Evolutionary conservation across 2,113 vertebrate genomes (phyloP).

Genomic region (Trachemys scripta): DNA sequence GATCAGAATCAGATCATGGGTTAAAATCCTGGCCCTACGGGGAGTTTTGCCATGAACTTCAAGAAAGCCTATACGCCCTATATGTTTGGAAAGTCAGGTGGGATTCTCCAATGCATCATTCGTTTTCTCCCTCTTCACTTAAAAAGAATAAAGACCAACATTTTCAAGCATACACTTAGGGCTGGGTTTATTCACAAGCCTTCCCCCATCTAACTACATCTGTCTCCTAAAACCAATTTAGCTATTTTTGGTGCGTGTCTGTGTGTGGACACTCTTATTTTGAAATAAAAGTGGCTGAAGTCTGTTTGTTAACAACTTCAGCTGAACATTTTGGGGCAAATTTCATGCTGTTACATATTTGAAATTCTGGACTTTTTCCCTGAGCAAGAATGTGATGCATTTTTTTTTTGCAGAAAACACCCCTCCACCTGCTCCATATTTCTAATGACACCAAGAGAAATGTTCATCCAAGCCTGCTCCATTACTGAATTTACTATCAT

Average conservation of each 20-base stretch:
- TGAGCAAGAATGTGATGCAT: background rate
- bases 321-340: background rate
- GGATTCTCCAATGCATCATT: rapidly evolving
- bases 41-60: background rate
- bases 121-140: background rate
- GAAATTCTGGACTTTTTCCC: background rate
- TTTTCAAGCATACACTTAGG: background rate
- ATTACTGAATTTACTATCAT: background rate
- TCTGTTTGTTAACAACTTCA: background rate
- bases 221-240: background rate
- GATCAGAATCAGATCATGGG: background rate
- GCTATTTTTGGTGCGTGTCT: background rate
- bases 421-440: background rate
- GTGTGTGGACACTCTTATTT: background rate
- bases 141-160: background rate
- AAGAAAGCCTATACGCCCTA: background rate
- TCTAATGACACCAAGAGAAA: background rate
- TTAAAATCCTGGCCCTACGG: rapidly evolving
- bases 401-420: background rate
- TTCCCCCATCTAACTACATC: background rate
- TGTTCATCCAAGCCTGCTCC: background rate
- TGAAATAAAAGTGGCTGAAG: background rate
- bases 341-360: background rate
- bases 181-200: background rate
- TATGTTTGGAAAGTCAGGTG: background rate